A percentile compares a stretch with the other conserved stretches of the same genome.
Conservation (phyloP, 2,113 vertebrate genomes). For the Australoheros scitulus region DNA sequence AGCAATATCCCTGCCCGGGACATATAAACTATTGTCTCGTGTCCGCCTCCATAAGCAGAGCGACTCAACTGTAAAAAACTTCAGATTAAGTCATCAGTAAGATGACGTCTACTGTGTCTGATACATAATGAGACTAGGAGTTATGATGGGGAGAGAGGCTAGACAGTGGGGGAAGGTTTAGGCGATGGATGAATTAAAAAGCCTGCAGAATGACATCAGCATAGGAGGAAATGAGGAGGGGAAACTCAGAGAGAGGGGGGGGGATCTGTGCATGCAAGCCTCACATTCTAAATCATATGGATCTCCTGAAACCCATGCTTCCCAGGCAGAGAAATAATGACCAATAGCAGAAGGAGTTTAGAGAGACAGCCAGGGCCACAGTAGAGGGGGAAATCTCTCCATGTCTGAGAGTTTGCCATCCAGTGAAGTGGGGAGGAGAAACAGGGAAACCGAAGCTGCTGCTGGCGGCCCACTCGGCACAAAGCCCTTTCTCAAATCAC, state of each 20-base stretch:
- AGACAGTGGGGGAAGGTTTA: conserved; percentile 58
- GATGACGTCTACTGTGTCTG: conserved; percentile 63
- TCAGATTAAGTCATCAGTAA: conserved; percentile 73
- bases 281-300: conserved; percentile 68
- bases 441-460: conserved; percentile 69
- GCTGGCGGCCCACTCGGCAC: conserved; percentile 63
- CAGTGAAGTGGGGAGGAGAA: conserved; percentile 50
- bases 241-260: conserved; percentile 12
- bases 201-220: conserved; percentile 76
- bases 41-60: conserved; percentile 1
- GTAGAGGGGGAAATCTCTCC: conserved; percentile 30
- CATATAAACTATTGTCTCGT: conserved; percentile 35
- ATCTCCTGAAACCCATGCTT: conserved; percentile 40
- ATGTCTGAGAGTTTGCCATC: conserved; percentile 60
- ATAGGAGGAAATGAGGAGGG: conserved; percentile 45
- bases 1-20: conserved; percentile 8
- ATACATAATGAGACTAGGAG: conserved; percentile 53
- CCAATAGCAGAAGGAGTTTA: conserved; percentile 50
- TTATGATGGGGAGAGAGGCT: conserved; percentile 48
- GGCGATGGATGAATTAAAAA: conserved; percentile 62
- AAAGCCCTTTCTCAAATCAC: conserved; percentile 67
- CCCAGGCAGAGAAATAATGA: conserved; percentile 45
- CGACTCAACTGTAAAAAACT: conserved; percentile 51
- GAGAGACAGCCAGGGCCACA: conserved; percentile 31
- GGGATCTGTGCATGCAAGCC: conserved; percentile 26